A percentile compares a stretch with the other conserved stretches of the same genome.
phyloP scores from a whole-genome alignment of 2,113 vertebrate genomes.

The Anseranas semipalmata region DNA sequence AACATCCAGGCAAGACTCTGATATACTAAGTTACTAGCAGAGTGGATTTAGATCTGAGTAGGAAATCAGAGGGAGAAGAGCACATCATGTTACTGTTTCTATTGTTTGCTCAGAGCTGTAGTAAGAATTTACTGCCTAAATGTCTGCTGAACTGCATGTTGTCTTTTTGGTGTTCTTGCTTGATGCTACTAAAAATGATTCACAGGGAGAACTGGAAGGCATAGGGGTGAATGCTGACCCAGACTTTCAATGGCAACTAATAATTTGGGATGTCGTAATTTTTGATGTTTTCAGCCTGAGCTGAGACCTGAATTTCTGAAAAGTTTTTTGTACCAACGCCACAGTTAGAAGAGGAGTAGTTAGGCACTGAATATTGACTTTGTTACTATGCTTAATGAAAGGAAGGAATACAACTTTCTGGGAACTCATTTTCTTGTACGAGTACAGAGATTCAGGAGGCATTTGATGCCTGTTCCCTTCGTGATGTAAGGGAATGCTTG shows the following conservation, averaged over 20 bases:
- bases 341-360: not conserved
- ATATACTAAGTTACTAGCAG: not conserved
- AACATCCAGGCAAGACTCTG: not conserved
- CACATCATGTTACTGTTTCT: not conserved
- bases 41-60: not conserved
- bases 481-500: rapidly evolving
- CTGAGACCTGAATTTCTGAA: not conserved
- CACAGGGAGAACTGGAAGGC: not conserved
- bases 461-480: not conserved
- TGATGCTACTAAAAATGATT: not conserved
- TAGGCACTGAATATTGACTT: not conserved
- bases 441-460: not conserved
- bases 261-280: not conserved
- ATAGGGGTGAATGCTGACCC: not conserved
- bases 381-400: not conserved
- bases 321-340: not conserved
- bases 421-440: not conserved
- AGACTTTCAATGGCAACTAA: not conserved
- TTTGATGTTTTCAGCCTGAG: not conserved
- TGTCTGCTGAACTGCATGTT: not conserved
- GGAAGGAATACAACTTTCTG: not conserved
- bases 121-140: not conserved
- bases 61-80: not conserved
- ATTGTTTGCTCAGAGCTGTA: not conserved
- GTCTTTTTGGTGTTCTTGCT: not conserved